Evolutionary conservation across 2,888 invertebrate species (phyloP), one percentile per base, ranked within the genome.

Genomic region (Macrophya alboannulata): DNA sequence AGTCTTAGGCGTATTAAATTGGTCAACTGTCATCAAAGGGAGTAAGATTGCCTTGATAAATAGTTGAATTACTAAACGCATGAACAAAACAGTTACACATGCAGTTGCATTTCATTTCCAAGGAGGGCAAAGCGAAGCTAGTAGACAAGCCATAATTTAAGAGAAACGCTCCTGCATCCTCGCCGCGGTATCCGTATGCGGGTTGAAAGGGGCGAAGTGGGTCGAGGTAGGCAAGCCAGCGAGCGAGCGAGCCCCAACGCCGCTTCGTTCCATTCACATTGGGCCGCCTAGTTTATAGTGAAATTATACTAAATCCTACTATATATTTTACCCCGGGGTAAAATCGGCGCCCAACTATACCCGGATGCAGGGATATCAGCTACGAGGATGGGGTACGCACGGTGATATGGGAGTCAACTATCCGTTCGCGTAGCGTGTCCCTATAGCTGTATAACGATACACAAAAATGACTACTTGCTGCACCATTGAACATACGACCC

Each of bases 271-370:
- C 17, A 77, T 25, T 77, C 77, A 45, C 74, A 74, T 77, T 55
- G 77, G 55, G 51, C 77, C 51, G 51, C 77, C 51, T 77, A 77
- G 77, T 77, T 77, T 77, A 77, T 77, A 77, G 77, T 31, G 77
- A 77, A 77, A 77, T 77, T 77, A 77, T 77, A 77, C 77, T 77
- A 51, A 77, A 77, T 77, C 77, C 77, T 55, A 77, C 51, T 77
- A 37, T 77, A 77, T 77, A 77, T 51, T 77, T 77, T 37, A 77
- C 77, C 77, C 77, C 37, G 55, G 77, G 77, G 77, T 77, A 77
- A 31, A 55, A 55, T 51, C 55, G 77, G 55, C 37, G 25, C 55
- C 55, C 9, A n/a, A 55, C 51, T 25, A 51, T 43, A 31, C n/a
- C 51, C 51, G 55, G 77, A 51, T 51, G 77, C 31, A 31, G 77